Percentiles rank a stretch among this genome's conserved stretches.
These are phyloP conservation scores for Lagodon rhomboides DNA, from an alignment of 2,797 vertebrate genomes.

Conservation along the genomic window DNA sequence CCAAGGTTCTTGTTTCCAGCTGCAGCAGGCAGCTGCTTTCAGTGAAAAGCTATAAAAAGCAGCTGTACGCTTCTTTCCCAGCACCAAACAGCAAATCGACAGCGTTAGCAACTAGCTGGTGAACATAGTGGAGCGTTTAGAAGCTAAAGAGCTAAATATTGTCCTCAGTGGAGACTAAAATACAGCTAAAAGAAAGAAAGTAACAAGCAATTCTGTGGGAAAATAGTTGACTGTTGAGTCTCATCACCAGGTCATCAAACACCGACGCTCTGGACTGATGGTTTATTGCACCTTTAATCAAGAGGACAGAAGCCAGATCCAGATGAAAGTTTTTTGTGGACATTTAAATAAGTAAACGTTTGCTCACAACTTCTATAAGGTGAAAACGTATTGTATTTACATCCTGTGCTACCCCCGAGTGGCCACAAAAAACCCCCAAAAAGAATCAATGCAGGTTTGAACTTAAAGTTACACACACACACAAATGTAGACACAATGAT, in stretches of 20 bases:
- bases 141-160: neutral
- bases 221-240: too few species aligned
- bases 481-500: slow-evolving; percentile 20
- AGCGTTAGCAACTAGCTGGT: neutral
- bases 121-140: neutral
- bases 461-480: neutral
- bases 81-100: neutral
- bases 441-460: neutral
- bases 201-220: too few species aligned
- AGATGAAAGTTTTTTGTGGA: neutral
- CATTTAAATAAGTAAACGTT: neutral
- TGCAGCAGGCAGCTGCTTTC: neutral
- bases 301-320: neutral
- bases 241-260: too few species aligned
- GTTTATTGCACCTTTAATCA: neutral
- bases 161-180: neutral
- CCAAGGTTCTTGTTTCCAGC: neutral
- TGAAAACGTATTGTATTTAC: neutral
- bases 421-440: neutral
- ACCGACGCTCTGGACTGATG: too few species aligned
- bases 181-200: neutral
- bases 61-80: too few species aligned
- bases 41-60: neutral
- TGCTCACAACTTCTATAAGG: neutral
- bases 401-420: neutral